Conservation (phyloP, 2,888 invertebrate genomes). For the Noctua pronuba region DNA sequence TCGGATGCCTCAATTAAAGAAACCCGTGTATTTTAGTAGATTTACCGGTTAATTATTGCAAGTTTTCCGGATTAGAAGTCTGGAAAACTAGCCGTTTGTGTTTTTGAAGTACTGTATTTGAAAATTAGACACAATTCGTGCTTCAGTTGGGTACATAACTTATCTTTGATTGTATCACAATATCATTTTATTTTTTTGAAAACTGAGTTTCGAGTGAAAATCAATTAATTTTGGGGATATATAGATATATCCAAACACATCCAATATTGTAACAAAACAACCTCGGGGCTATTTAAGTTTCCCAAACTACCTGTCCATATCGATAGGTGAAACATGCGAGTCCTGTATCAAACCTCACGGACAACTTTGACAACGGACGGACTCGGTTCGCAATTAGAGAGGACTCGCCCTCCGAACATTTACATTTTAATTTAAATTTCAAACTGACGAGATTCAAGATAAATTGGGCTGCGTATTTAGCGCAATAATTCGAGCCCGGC, state of each 20-base stretch:
- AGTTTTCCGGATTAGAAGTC: conserved; percentile 13
- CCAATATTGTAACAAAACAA: conserved; percentile 12
- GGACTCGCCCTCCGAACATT: conserved; percentile 85
- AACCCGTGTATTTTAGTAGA: conserved; percentile 27
- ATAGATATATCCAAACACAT: neutral
- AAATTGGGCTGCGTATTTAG: conserved; percentile 88
- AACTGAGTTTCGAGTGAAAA: neutral
- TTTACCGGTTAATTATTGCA: conserved; percentile 23
- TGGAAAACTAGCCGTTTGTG: neutral
- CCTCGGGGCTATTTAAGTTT: conserved; percentile 19
- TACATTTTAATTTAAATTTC: conserved; percentile 90
- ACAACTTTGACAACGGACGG: conserved; percentile 83
- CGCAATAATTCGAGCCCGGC: conserved; percentile 85
- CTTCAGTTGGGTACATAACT: neutral
- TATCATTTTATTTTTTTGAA: neutral
- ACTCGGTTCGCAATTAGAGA: conserved; percentile 86
- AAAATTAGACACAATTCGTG: neutral
- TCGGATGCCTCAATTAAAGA: conserved; percentile 56
- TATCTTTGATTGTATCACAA: neutral
- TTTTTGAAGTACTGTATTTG: neutral
- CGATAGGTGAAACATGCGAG: conserved; percentile 71
- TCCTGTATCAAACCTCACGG: conserved; percentile 73
- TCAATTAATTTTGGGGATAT: neutral
- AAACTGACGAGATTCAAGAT: conserved; percentile 89
- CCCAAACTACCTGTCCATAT: conserved; percentile 39